Conservation (phyloP, 2,113 vertebrate species). For the Seriola aureovittata region DNA sequence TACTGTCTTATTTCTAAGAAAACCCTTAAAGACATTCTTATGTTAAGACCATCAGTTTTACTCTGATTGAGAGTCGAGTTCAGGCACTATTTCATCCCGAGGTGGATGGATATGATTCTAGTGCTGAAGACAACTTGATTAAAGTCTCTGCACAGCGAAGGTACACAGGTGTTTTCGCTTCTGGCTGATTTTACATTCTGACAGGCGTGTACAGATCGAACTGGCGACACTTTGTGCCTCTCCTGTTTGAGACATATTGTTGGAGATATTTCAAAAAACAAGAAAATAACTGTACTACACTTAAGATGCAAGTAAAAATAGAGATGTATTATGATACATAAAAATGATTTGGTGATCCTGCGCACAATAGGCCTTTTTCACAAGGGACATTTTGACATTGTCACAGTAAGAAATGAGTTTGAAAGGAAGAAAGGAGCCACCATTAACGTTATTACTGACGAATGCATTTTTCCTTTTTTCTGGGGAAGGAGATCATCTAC, state of each 20-base stretch:
- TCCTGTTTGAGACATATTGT: background rate
- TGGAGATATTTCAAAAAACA: background rate
- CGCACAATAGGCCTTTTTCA: background rate
- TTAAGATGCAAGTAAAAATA: no score
- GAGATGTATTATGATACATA: background rate
- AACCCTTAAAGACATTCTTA: background rate
- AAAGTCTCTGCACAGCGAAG: background rate
- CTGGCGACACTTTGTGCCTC: background rate
- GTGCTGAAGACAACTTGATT: slow-evolving; percentile 41
- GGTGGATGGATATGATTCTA: slow-evolving; percentile 15
- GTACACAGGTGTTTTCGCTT: background rate
- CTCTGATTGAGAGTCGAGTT: slow-evolving; percentile 8
- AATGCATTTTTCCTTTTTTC: no score
- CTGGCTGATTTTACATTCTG: background rate
- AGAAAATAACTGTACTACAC: background rate
- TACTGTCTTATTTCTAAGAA: background rate
- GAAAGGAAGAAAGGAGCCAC: background rate
- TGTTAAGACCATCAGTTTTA: background rate
- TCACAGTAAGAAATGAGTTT: background rate
- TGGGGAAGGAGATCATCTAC: no score
- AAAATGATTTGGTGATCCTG: no score
- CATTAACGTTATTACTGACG: background rate
- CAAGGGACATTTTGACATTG: background rate
- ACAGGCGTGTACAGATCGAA: background rate
- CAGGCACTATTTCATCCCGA: slow-evolving; percentile 1